A percentile compares a stretch with the other conserved stretches of the same genome.
Conservation (phyloP, 2,113 vertebrate species). For the Dipodomys spectabilis region DNA sequence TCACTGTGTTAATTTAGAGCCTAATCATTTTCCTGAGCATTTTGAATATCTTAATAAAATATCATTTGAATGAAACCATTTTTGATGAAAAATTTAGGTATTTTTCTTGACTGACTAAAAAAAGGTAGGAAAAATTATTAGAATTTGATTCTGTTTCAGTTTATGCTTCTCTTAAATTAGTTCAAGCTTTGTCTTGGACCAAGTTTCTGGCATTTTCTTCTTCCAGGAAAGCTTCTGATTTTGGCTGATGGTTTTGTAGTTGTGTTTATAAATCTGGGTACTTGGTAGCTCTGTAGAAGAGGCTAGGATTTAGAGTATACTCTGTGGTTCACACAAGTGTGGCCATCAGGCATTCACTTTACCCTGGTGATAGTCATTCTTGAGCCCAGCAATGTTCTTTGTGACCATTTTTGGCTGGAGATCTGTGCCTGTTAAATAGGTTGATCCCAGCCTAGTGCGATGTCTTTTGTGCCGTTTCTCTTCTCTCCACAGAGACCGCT, state of each 20-base stretch:
- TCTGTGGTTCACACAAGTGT: neutral
- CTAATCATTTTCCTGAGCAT: conserved; percentile 28
- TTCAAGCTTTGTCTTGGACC: conserved; percentile 50
- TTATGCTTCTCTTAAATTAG: neutral
- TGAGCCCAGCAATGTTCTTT: neutral
- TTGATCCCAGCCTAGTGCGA: conserved; percentile 57
- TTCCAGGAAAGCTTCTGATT: conserved; percentile 39
- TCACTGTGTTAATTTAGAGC: neutral
- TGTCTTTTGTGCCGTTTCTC: conserved; percentile 73
- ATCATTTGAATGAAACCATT: conserved; percentile 17
- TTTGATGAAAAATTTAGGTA: neutral
- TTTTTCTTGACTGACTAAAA: conserved; percentile 34
- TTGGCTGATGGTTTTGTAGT: neutral
- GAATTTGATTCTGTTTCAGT: conserved; percentile 43
- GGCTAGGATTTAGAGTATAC: neutral
- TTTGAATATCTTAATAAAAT: conserved; percentile 29
- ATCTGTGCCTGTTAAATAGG: conserved; percentile 82
- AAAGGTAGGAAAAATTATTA: neutral
- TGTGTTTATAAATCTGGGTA: neutral
- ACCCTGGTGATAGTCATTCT: neutral
- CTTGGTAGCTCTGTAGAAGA: neutral
- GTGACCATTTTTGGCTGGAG: conserved; percentile 38
- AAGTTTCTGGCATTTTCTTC: conserved; percentile 38
- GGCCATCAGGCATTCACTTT: neutral
- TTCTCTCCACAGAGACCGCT: conserved; percentile 64